Conservation (phyloP, 2,888 invertebrate genomes). For the Sceliomorpha sp. region DNA sequence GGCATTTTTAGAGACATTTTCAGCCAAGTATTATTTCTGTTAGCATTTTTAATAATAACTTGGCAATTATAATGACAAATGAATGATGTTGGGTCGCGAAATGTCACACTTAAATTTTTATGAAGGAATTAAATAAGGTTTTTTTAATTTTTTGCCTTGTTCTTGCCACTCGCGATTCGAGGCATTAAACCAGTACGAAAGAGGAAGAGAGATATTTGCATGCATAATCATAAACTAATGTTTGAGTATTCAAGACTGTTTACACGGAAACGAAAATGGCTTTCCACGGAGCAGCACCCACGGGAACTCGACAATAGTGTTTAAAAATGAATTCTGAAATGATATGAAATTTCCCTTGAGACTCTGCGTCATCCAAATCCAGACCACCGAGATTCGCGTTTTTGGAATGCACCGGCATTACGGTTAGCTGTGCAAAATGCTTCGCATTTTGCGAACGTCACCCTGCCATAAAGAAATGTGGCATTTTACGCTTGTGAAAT, state of each 20-base stretch:
- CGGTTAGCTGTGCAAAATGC: constrained; percentile 5
- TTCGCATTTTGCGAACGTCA: constrained; percentile 4
- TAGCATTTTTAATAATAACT: too few species aligned
- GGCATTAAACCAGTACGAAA: too few species aligned
- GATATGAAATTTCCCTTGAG: constrained; percentile 32
- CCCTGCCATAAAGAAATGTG: too few species aligned
- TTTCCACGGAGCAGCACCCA: constrained; percentile 10
- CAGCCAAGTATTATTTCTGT: too few species aligned
- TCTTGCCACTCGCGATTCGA: too few species aligned
- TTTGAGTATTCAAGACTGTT: background rate
- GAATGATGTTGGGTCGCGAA: too few species aligned
- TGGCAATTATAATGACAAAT: too few species aligned
- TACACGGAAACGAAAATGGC: constrained; percentile 13
- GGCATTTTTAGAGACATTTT: too few species aligned
- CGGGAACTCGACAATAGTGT: constrained; percentile 25
- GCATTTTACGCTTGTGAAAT: too few species aligned
- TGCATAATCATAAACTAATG: constrained; percentile 5
- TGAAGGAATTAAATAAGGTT: too few species aligned
- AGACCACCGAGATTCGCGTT: constrained; percentile 21
- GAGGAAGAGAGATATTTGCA: constrained; percentile 7
- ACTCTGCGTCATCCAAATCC: constrained; percentile 11
- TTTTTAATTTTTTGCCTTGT: too few species aligned
- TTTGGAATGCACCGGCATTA: constrained; percentile 15
- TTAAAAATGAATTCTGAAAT: constrained; percentile 36
- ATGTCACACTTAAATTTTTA: too few species aligned